These are phyloP conservation scores for Scaptodrosophila latifasciaeformis DNA, from an alignment of 2,888 invertebrate species.

Conservation along the genomic window DNA sequence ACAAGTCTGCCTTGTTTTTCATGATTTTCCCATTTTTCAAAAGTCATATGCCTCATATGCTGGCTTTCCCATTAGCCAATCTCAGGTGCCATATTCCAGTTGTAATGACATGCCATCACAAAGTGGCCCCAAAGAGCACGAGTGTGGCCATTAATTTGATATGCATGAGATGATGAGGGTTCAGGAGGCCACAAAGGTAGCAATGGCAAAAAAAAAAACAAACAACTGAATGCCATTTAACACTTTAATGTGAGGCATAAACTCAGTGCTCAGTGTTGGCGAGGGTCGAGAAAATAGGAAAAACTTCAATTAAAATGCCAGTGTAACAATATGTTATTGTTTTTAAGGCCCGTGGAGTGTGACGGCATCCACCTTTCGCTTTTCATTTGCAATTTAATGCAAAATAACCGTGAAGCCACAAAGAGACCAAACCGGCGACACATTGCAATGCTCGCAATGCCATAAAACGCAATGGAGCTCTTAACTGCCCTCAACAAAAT, in stretches of 20 bases:
- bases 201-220: constrained; percentile 25
- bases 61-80: constrained; percentile 29
- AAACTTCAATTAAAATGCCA: constrained; percentile 57
- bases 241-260: constrained; percentile 39
- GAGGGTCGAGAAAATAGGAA: constrained; percentile 12
- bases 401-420: constrained; percentile 54
- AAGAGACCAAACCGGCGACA: constrained; percentile 37
- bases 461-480: constrained; percentile 56
- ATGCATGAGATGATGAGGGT: constrained; percentile 32
- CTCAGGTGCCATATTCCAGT: constrained; percentile 51
- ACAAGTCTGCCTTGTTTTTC: background rate
- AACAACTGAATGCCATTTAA: constrained; percentile 41
- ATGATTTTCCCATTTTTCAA: background rate
- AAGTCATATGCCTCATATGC: background rate
- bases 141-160: constrained; percentile 34
- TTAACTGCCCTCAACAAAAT: constrained; percentile 37
- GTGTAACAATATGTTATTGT: constrained; percentile 39
- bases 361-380: constrained; percentile 7
- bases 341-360: constrained; percentile 9
- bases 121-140: constrained; percentile 10
- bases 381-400: constrained; percentile 53
- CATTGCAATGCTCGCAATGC: constrained; percentile 37
- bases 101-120: constrained; percentile 34
- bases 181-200: background rate
- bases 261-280: too few relatives aligned